These are phyloP conservation scores for Anguilla megastoma DNA, from an alignment of 2,797 vertebrate species.

Conservation along the genomic window DNA sequence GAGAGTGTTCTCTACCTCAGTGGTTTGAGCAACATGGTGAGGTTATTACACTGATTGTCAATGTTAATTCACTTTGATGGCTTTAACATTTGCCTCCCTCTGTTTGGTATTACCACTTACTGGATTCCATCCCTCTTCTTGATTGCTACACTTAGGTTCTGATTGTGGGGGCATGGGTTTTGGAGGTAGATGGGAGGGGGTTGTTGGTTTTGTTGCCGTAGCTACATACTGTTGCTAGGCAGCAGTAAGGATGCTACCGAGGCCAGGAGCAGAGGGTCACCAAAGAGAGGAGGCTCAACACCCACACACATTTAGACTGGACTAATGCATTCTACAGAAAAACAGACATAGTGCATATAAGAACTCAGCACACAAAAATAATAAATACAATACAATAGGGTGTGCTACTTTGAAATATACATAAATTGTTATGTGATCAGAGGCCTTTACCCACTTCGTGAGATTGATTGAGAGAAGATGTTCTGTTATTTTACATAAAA, in stretches of 20 bases:
- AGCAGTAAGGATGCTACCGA: conserved; percentile 71
- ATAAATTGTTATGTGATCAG: conserved; percentile 3
- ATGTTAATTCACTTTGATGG: conserved; percentile 31
- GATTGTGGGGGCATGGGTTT: conserved; percentile 67
- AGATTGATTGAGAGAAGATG: conserved; percentile 33
- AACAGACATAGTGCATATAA: neutral
- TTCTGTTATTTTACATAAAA: too few species aligned
- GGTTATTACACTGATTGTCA: neutral
- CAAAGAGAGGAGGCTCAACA: conserved; percentile 62
- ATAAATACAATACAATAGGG: neutral
- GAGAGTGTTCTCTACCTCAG: neutral
- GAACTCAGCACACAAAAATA: neutral
- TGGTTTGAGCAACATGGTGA: conserved; percentile 18
- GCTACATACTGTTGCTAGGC: conserved; percentile 77
- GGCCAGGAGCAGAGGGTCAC: conserved; percentile 72
- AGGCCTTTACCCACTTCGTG: conserved; percentile 37
- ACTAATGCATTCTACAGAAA: conserved; percentile 47
- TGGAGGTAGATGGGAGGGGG: conserved; percentile 61
- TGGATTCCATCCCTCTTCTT: conserved; percentile 47
- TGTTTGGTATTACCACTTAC: conserved; percentile 40
- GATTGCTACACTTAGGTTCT: conserved; percentile 67
- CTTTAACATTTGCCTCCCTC: conserved; percentile 40
- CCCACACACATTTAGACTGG: conserved; percentile 64
- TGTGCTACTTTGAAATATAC: neutral
- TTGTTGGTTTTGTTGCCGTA: conserved; percentile 78